phyloP scores from a whole-genome alignment of 2,113 vertebrate species.

The Phodopus roborovskii region DNA sequence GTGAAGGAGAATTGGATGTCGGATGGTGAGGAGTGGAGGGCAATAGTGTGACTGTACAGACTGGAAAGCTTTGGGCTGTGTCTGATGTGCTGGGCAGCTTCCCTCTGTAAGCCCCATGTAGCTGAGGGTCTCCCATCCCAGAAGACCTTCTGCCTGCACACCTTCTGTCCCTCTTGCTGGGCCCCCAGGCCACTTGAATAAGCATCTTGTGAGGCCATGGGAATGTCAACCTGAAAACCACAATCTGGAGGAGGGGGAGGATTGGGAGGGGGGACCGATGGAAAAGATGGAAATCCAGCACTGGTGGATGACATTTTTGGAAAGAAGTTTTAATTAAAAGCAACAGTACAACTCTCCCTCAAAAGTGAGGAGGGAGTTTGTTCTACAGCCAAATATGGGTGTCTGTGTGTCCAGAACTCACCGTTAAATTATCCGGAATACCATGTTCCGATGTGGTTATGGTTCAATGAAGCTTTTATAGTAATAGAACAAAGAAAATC shows the following conservation, averaged over 20 bases:
- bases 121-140: background rate
- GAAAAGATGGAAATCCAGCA: background rate
- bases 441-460: background rate
- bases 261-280: too few relatives aligned
- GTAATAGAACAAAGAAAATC: background rate
- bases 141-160: background rate
- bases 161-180: background rate
- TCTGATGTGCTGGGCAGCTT: background rate
- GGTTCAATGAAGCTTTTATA: background rate
- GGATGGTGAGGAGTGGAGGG: too few relatives aligned
- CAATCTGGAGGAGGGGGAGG: background rate
- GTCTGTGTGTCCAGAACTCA: background rate
- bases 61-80: background rate
- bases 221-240: background rate
- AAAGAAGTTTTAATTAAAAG: background rate
- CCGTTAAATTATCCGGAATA: background rate
- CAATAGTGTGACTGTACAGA: accelerated
- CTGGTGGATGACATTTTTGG: background rate
- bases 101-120: background rate
- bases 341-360: background rate
- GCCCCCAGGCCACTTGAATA: background rate
- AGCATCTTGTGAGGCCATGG: accelerated
- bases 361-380: background rate
- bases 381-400: background rate
- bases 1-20: background rate